These are phyloP conservation scores for Drosophila orosa DNA, from an alignment of 1,140 invertebrate genomes.

Conservation along the genomic window DNA sequence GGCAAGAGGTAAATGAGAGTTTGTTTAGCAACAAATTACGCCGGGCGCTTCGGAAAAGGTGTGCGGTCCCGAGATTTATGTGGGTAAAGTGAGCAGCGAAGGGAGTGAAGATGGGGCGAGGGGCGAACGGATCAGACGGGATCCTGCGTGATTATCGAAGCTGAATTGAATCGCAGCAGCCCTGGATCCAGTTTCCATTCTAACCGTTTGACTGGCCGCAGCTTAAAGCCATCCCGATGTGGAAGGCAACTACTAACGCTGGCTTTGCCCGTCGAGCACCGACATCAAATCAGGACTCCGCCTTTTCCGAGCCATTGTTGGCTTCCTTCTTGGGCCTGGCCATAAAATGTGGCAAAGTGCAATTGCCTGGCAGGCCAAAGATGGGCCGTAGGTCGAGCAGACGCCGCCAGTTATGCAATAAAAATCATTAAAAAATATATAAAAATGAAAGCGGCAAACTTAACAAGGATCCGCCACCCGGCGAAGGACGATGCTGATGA, in stretches of 20 bases:
- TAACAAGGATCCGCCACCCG: conserved; percentile 62
- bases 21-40: conserved; percentile 67
- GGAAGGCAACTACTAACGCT: background rate
- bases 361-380: conserved; percentile 55
- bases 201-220: background rate
- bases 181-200: background rate
- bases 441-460: conserved; percentile 78
- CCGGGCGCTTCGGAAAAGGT: conserved; percentile 30
- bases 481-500: conserved; percentile 39
- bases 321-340: conserved; percentile 15
- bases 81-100: conserved; percentile 9
- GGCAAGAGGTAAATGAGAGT: conserved; percentile 34
- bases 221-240: conserved; percentile 18
- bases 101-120: background rate
- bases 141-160: conserved; percentile 20
- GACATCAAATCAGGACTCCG: conserved; percentile 48
- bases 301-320: conserved; percentile 21
- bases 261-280: conserved; percentile 10
- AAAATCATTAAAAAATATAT: conserved; percentile 83
- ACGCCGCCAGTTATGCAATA: conserved; percentile 74
- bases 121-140: background rate
- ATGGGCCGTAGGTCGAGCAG: conserved; percentile 15
- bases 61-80: conserved; percentile 56
- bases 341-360: conserved; percentile 82
- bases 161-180: conserved; percentile 20